Evolutionary conservation across 2,113 vertebrate species (phyloP).

Genomic region (Burhinus bistriatus): DNA sequence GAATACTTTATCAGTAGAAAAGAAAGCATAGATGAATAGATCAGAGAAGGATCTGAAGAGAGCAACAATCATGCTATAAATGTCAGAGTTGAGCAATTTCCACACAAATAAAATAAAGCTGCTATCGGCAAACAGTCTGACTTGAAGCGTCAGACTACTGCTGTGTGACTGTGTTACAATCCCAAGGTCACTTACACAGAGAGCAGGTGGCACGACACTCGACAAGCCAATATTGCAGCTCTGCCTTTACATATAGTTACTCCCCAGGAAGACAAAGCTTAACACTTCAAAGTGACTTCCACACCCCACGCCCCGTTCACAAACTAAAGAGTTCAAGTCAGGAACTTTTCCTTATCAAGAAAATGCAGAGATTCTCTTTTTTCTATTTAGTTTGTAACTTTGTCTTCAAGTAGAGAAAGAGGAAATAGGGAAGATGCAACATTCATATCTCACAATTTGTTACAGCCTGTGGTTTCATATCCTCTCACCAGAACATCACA

Average conservation of each 20-base stretch:
- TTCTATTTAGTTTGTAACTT: neutral
- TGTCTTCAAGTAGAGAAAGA: neutral
- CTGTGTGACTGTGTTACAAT: neutral
- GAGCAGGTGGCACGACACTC: neutral
- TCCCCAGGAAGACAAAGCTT: neutral
- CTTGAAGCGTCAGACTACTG: neutral
- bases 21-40: slow-evolving; percentile 38
- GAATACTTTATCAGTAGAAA: slow-evolving; percentile 10
- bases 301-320: neutral
- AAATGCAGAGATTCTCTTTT: neutral
- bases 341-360: neutral
- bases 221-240: neutral
- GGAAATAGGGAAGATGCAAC: neutral
- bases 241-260: neutral
- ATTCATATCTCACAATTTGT: neutral
- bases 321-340: neutral
- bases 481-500: neutral
- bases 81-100: slow-evolving; percentile 32
- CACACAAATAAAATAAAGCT: neutral
- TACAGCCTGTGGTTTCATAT: neutral
- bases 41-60: slow-evolving; percentile 22
- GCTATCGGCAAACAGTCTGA: slow-evolving; percentile 28
- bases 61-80: slow-evolving; percentile 16
- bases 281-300: neutral
- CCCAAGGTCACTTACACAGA: slow-evolving; percentile 17